Percentiles rank a stretch among this genome's conserved stretches.
These are phyloP conservation scores for Corythornis madagascariensis DNA, from an alignment of 2,113 vertebrate species.

Conservation along the genomic window DNA sequence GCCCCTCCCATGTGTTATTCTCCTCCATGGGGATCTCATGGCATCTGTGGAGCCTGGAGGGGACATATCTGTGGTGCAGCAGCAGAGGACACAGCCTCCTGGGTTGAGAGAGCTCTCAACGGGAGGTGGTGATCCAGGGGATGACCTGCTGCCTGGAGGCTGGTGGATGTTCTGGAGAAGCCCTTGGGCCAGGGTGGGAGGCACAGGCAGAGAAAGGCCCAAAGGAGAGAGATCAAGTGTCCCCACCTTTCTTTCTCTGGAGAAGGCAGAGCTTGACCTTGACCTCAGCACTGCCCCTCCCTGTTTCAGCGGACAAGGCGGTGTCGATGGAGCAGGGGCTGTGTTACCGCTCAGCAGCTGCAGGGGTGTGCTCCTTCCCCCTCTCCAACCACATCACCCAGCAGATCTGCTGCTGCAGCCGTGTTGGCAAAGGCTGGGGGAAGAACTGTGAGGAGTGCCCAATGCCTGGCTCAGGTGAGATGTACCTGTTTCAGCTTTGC, in stretches of 20 bases:
- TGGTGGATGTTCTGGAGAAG: not conserved
- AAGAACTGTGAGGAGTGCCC: constrained; percentile 86
- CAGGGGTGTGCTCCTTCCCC: constrained; percentile 83
- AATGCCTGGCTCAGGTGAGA: constrained; percentile 85
- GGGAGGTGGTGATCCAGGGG: not conserved
- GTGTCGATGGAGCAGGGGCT: constrained; percentile 85
- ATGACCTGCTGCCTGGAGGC: not conserved
- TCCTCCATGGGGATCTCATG: not conserved
- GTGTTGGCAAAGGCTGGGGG: constrained; percentile 97
- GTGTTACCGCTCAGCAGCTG: constrained; percentile 84
- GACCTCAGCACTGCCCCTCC: not conserved
- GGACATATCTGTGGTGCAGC: not conserved
- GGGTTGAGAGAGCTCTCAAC: not conserved
- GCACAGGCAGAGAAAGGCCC: not conserved
- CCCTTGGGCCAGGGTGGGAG: not conserved
- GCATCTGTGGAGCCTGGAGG: not conserved
- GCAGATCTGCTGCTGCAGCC: constrained; percentile 99
- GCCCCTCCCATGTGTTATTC: not conserved
- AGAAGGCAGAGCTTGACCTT: not conserved
- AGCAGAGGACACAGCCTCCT: not conserved
- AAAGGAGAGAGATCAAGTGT: not conserved
- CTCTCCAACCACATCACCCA: constrained; percentile 92
- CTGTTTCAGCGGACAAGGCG: constrained; percentile 88
- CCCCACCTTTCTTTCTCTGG: not conserved
- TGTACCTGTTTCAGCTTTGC: not conserved